Percentiles rank a stretch among this genome's conserved stretches.
Conservation (phyloP, 2,797 vertebrate species). For the Psittacula derbiana region DNA sequence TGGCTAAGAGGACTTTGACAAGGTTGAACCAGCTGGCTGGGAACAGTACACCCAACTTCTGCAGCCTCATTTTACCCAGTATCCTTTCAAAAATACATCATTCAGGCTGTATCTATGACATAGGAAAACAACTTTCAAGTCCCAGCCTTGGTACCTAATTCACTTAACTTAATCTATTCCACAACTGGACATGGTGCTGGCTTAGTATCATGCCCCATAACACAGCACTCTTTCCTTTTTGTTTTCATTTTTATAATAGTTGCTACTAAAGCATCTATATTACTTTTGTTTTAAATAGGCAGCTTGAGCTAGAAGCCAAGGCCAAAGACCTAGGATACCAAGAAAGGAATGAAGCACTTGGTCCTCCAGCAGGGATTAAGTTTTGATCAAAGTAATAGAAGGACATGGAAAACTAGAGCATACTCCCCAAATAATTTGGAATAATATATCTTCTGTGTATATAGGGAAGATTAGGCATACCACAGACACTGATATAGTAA, state of each 20-base stretch:
- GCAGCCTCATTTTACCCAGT: not conserved
- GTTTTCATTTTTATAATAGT: not conserved
- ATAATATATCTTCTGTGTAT: not conserved
- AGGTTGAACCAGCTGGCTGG: not conserved
- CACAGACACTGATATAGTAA: not conserved
- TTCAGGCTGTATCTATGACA: not conserved
- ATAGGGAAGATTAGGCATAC: not conserved
- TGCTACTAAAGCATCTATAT: not conserved
- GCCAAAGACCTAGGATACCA: not conserved
- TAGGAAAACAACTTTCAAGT: not conserved
- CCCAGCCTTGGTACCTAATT: not conserved
- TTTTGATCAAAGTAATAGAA: not conserved
- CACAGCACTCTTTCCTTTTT: not conserved
- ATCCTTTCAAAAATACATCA: not conserved
- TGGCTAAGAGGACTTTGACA: not conserved
- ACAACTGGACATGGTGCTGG: not conserved
- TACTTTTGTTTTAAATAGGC: not conserved
- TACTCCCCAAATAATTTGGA: not conserved
- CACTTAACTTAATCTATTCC: not conserved
- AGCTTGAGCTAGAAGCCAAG: not conserved
- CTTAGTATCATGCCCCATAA: not conserved
- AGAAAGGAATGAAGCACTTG: not conserved
- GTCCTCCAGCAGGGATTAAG: not conserved
- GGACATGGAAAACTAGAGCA: not conserved
- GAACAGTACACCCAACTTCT: not conserved